Conservation (phyloP, 2,888 invertebrate species). For the Tolmerus cingulatus region DNA sequence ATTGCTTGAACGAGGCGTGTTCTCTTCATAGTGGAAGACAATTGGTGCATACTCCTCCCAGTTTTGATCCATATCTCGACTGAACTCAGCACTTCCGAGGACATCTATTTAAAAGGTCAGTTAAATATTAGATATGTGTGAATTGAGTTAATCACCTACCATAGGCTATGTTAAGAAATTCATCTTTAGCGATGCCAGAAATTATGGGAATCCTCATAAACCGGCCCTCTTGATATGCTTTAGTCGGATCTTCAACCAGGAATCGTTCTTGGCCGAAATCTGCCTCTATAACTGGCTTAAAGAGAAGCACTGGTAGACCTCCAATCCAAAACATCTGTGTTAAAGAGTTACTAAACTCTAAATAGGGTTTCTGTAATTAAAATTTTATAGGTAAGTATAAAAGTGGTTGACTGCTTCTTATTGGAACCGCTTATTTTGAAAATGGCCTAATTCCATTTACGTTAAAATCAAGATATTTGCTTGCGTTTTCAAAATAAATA, state of each 20-base stretch:
- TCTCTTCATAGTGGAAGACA: slow-evolving; percentile 57
- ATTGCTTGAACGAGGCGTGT: not conserved
- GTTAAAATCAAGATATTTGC: too few relatives aligned
- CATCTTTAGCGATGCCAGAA: slow-evolving; percentile 72
- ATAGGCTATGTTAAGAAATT: slow-evolving; percentile 68
- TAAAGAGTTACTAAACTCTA: slow-evolving; percentile 58
- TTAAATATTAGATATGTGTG: not conserved
- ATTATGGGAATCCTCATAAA: slow-evolving; percentile 72
- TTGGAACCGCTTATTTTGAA: too few relatives aligned
- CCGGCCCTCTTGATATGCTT: slow-evolving; percentile 67
- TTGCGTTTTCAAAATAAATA: too few relatives aligned
- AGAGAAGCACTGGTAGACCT: slow-evolving; percentile 63
- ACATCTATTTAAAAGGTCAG: slow-evolving; percentile 52
- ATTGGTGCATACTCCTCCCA: slow-evolving; percentile 73
- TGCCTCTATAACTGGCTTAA: slow-evolving; percentile 72
- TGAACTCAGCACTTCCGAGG: slow-evolving; percentile 52
- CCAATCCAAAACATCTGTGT: slow-evolving; percentile 60
- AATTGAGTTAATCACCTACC: slow-evolving; percentile 63
- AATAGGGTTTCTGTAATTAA: slow-evolving; percentile 57
- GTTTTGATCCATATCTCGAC: slow-evolving; percentile 67
- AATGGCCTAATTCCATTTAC: too few relatives aligned
- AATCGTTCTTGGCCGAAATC: slow-evolving; percentile 74
- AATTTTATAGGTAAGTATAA: too few relatives aligned
- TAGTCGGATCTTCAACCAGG: slow-evolving; percentile 69
- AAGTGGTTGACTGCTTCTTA: too few relatives aligned